Evolutionary conservation across 2,797 vertebrate genomes (phyloP), one percentile per base, ranked within the genome.

Genomic region (Pangasius djambal): DNA sequence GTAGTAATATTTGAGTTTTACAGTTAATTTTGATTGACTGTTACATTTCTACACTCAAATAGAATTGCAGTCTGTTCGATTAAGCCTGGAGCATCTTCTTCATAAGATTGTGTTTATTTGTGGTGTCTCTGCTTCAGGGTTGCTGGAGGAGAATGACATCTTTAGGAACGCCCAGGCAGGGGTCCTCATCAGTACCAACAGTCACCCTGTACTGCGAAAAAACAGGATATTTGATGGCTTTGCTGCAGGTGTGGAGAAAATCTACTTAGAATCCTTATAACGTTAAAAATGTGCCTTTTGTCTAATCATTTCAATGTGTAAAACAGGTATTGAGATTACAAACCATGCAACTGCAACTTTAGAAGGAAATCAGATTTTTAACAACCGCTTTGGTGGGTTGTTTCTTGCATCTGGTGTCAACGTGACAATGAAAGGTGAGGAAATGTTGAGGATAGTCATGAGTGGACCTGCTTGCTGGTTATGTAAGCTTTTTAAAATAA

Each of bases 301-400:
- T 75, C 72, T 75, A 75, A 75, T 25, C 40, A 48, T 44, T 75
- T 75, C 31, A 69, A 50, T 78, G 48, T 52, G 75, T 52, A n/a
- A 52, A 78, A 50, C 93, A 93, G 89, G 99, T 93, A 99, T 99
- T 93, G 99, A 99, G 95, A 99, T 99, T 93, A 99, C 99, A 94
- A 99, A 99, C 94, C 99, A 99, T 5, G 99, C 99, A 50, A 99
- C 99, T 67, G 98, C 98, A 28, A 99, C 99, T 28, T 94, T 99
- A 90, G 99, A 99, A 96, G 98, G 97, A 95, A 99, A 99, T 97
- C 99, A 99, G 94, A 99, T 99, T 99, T 96, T 99, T 96, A 99
- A 99, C 97, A 99, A 99, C 96, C 97, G 98, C 90, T 99, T 99
- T 92, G 99, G 99, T 93, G 99, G 99, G 81, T 96, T 99, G 94